phyloP scores from a whole-genome alignment of 2,888 invertebrate genomes.

The Operophtera brumata region DNA sequence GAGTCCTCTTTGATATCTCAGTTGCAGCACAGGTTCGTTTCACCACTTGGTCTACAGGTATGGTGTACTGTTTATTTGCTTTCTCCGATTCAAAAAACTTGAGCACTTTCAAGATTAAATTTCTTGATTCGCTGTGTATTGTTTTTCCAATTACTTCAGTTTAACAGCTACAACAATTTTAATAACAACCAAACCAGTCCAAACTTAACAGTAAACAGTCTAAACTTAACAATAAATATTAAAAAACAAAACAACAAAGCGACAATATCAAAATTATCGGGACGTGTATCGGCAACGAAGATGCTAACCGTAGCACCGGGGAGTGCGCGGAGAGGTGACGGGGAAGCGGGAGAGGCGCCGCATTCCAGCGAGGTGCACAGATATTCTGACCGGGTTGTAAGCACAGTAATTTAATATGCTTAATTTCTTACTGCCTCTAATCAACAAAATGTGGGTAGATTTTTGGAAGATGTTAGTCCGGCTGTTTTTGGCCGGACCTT shows the following conservation, averaged over 20 bases:
- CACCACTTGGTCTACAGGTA: conserved; percentile 33
- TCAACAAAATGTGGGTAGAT: no score
- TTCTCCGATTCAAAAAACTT: conserved; percentile 31
- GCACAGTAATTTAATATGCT: no score
- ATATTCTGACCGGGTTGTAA: background rate
- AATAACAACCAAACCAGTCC: background rate
- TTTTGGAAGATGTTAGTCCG: no score
- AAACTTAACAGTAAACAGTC: conserved; percentile 1
- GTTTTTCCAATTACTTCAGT: conserved; percentile 15
- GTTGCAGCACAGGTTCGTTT: conserved; percentile 36
- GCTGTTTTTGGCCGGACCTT: no score
- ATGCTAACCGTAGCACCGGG: conserved; percentile 6
- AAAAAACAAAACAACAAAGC: background rate
- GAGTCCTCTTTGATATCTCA: conserved; percentile 31
- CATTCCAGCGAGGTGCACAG: conserved; percentile 16
- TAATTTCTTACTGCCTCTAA: no score
- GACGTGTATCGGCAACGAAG: conserved; percentile 5
- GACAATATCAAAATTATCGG: conserved; percentile 1
- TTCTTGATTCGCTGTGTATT: conserved; percentile 23
- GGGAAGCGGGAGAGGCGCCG: conserved; percentile 7
- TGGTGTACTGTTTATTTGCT: conserved; percentile 20
- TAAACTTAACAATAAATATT: conserved; percentile 1
- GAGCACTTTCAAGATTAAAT: conserved; percentile 28
- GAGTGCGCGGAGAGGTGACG: conserved; percentile 3
- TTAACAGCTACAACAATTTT: conserved; percentile 1